Base-by-base conservation (phyloP, 2,113 vertebrate species). In the Ploceus nigricollis region DNA sequence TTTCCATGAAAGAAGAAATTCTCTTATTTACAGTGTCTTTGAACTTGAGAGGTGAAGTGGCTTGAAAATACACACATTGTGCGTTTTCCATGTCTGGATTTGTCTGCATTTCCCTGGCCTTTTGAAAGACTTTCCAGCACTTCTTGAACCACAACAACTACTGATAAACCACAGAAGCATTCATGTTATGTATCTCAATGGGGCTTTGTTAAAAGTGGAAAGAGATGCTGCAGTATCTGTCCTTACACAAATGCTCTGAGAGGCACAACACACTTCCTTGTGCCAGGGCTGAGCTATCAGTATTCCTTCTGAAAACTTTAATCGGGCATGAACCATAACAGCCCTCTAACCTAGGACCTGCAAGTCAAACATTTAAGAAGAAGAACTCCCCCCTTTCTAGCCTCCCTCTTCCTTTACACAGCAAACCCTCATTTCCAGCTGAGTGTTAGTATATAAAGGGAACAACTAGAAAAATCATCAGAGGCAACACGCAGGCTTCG, bases 171-270 rank as follows among this genome's bases (percentile, higher is more conserved):
- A 75, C 77, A 93, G 69, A 87, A 81, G 87, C 48, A 72, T 93
- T 93, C 64, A n/a, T 42, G 61, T 54, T 90, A 64, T 50, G 35
- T 53, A 60, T 53, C 75, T 96, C 89, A 95, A 71, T 58, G 40
- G 58, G 51, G 58, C 80, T 95, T 94, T 93, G 86, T 65, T 90
- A 77, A 83, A 89, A 86, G n/a, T 35, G 51, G 57, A 91, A 31
- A 89, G 70, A 71, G 78, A 71, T 0, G 0, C 42, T 69, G 60
- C 39, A 56, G 21, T 72, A 95, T 66, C 75, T 31, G 7, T 15
- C 47, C 82, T 96, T 73, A 79, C 24, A 58, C 47, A 72, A 81
- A 80, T 0, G 10, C 56, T 87, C 37, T 14, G 75, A 44, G 81
- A 78, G 66, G 54, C 68, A 89, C 54, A 82, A 39, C 75, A 45